Conservation (phyloP, 2,797 vertebrate species). For the Smutsia temminckii region DNA sequence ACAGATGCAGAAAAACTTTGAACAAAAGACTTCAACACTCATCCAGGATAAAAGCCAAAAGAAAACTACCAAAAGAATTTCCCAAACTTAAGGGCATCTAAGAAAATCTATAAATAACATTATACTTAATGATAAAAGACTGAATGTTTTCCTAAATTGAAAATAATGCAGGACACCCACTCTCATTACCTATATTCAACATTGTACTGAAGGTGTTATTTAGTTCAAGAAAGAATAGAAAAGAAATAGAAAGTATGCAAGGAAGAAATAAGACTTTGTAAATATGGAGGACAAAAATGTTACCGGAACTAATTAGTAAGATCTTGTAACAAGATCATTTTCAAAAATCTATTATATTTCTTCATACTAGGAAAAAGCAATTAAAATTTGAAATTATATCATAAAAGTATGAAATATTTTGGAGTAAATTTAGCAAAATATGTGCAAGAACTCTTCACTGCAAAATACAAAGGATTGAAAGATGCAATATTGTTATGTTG, state of each 20-base stretch:
- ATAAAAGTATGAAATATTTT: background rate
- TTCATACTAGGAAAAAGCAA: background rate
- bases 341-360: background rate
- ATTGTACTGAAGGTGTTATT: background rate
- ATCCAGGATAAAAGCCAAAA: background rate
- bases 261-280: background rate
- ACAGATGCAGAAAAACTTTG: background rate
- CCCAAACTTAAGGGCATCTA: background rate
- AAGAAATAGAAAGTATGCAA: background rate
- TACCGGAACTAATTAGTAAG: background rate
- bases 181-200: background rate
- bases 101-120: background rate
- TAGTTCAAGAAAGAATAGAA: background rate
- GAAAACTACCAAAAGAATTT: background rate
- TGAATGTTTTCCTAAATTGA: background rate
- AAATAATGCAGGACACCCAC: background rate
- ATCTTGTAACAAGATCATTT: background rate
- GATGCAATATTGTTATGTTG: background rate
- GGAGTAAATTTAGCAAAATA: background rate
- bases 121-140: background rate
- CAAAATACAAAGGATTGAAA: background rate
- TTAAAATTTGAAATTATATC: background rate
- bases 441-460: background rate
- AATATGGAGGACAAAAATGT: background rate
- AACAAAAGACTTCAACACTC: background rate